These are phyloP conservation scores for Galleria mellonella DNA, from an alignment of 1,140 invertebrate species.

Conservation along the genomic window DNA sequence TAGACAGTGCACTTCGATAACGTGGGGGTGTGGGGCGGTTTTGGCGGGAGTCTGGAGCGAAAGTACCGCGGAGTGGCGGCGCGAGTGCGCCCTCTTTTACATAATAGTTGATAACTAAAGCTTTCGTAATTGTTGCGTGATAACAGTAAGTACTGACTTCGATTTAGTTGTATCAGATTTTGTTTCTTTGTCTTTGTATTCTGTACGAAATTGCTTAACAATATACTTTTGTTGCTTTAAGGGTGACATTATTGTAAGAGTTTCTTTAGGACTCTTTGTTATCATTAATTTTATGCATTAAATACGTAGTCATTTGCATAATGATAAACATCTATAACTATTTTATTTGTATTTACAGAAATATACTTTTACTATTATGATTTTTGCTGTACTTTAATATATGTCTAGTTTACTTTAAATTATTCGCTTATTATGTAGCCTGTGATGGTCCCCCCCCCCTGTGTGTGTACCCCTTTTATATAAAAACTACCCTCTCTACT, in stretches of 20 bases:
- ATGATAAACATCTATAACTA: no score
- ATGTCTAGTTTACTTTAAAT: no score
- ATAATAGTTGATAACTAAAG: conserved; percentile 45
- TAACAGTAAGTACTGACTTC: conserved; percentile 57
- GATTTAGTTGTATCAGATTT: conserved; percentile 30
- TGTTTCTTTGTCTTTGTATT: conserved; percentile 15
- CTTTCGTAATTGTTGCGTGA: conserved; percentile 58
- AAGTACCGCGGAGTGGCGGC: conserved; percentile 22
- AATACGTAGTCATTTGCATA: no score
- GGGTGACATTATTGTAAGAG: background rate
- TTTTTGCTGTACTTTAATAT: no score
- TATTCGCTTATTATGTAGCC: no score
- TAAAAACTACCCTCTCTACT: no score
- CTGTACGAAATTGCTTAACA: background rate
- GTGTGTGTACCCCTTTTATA: no score
- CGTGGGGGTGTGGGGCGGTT: conserved; percentile 30
- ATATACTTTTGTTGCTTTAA: no score
- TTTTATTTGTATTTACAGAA: no score
- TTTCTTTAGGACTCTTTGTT: background rate
- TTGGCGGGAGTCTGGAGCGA: conserved; percentile 45
- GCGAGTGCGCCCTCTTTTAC: conserved; percentile 33
- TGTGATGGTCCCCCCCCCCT: no score
- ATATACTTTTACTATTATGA: no score
- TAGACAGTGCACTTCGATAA: conserved; percentile 30
- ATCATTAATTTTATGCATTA: no score